These are phyloP conservation scores for Gorsachius goisagi DNA, from an alignment of 2,113 vertebrate genomes.

Conservation along the genomic window DNA sequence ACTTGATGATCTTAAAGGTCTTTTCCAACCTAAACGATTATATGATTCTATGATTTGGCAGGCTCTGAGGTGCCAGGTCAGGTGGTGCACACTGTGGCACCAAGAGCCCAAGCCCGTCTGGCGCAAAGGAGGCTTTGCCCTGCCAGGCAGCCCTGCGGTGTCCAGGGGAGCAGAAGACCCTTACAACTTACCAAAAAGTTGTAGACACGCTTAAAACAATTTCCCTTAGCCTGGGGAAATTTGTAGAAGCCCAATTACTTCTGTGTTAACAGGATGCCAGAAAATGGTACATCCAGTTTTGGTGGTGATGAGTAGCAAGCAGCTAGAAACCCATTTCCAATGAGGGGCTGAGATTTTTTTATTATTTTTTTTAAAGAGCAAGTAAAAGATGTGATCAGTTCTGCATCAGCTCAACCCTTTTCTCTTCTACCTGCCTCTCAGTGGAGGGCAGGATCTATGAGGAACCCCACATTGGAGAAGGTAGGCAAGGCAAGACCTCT, in stretches of 20 bases:
- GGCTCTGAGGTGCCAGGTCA: rapidly evolving
- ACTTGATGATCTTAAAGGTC: too few species aligned
- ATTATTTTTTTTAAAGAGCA: not conserved
- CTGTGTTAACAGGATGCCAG: not conserved
- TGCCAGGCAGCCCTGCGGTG: rapidly evolving
- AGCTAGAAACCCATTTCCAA: not conserved
- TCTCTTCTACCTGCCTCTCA: not conserved
- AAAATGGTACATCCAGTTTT: not conserved
- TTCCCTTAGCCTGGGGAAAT: not conserved
- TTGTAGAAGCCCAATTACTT: not conserved
- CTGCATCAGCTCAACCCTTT: not conserved
- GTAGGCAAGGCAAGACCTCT: not conserved
- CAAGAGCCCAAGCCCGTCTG: not conserved
- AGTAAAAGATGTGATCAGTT: rapidly evolving
- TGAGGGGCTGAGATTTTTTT: not conserved
- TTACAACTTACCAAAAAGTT: not conserved
- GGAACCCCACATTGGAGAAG: not conserved
- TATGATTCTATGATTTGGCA: not conserved
- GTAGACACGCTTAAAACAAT: not conserved
- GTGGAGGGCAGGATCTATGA: not conserved
- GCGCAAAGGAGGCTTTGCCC: not conserved
- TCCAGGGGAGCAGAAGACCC: not conserved
- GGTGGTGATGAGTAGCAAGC: not conserved
- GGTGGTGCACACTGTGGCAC: not conserved
- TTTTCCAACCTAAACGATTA: too few species aligned